These are phyloP conservation scores for Drosophila fungiperda DNA, from an alignment of 2,888 invertebrate species.

Conservation along the genomic window DNA sequence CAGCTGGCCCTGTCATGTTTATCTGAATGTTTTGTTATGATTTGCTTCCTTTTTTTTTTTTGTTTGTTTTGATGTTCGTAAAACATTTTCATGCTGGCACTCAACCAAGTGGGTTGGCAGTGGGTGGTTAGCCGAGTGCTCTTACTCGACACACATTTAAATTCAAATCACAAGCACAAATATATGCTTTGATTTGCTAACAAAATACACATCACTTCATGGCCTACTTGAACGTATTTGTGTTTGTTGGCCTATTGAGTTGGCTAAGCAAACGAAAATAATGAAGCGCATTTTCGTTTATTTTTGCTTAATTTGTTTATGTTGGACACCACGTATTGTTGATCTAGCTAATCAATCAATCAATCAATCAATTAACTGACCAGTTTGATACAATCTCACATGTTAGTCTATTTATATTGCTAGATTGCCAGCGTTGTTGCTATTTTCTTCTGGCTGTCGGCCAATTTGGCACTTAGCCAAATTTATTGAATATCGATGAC, in stretches of 20 bases:
- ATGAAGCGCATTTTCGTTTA: slow-evolving; percentile 56
- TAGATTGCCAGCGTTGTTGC: slow-evolving; percentile 61
- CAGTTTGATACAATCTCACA: slow-evolving; percentile 30
- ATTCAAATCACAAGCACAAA: slow-evolving; percentile 68
- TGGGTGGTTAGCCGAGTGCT: background rate
- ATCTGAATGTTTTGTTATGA: background rate
- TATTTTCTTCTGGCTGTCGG: slow-evolving; percentile 54
- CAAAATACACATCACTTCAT: slow-evolving; percentile 18
- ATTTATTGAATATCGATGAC: slow-evolving; percentile 46
- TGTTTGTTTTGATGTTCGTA: slow-evolving; percentile 12
- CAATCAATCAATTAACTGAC: slow-evolving; percentile 77
- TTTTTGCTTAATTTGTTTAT: slow-evolving; percentile 51
- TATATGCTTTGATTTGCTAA: slow-evolving; percentile 54
- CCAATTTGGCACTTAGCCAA: slow-evolving; percentile 60
- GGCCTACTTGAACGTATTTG: slow-evolving; percentile 23
- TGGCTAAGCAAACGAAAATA: slow-evolving; percentile 71
- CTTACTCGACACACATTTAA: slow-evolving; percentile 67
- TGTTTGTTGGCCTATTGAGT: slow-evolving; percentile 29
- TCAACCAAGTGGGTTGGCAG: slow-evolving; percentile 17
- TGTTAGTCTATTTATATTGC: slow-evolving; percentile 69
- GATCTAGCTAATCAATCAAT: slow-evolving; percentile 70
- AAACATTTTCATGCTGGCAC: slow-evolving; percentile 45
- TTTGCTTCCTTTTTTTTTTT: background rate
- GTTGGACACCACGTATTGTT: slow-evolving; percentile 14
- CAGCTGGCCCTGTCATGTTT: slow-evolving; percentile 45